Evolutionary conservation across 1,140 invertebrate genomes (phyloP).

Genomic region (Sinonovacula constricta): DNA sequence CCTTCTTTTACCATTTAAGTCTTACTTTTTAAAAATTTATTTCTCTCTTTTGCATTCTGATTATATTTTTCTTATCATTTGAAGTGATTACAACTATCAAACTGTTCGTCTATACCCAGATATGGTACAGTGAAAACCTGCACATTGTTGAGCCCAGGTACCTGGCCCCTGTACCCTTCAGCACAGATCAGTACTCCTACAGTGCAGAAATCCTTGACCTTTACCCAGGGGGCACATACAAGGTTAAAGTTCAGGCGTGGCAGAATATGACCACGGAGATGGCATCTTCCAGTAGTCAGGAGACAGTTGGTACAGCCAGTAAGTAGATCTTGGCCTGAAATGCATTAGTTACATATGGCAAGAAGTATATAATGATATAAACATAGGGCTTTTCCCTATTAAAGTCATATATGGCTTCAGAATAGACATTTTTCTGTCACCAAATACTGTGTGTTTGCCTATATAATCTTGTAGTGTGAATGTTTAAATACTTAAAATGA

Average conservation of each 20-base stretch:
- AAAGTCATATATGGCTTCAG: too few relatives aligned
- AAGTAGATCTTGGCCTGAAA: not conserved
- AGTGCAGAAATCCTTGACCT: slow-evolving; percentile 13
- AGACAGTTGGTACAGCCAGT: slow-evolving; percentile 35
- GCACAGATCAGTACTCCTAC: slow-evolving; percentile 19
- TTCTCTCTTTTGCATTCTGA: too few relatives aligned
- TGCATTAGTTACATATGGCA: not conserved
- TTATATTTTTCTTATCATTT: too few relatives aligned
- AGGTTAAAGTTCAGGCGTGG: slow-evolving; percentile 32
- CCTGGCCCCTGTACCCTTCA: slow-evolving; percentile 11
- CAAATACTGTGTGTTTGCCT: too few relatives aligned
- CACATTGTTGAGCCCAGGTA: too few relatives aligned
- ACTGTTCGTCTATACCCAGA: too few relatives aligned
- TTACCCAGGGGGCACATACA: slow-evolving; percentile 41
- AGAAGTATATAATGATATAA: not conserved
- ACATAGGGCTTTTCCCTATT: not conserved
- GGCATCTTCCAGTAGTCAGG: slow-evolving; percentile 6
- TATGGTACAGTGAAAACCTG: too few relatives aligned
- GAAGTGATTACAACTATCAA: too few relatives aligned
- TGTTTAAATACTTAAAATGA: not conserved
- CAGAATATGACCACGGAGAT: slow-evolving; percentile 49
- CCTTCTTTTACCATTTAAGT: too few relatives aligned
- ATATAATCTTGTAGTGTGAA: too few relatives aligned
- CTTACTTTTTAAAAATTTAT: too few relatives aligned
- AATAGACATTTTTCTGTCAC: too few relatives aligned